These are phyloP conservation scores for Druon quercuslanigerum DNA, from an alignment of 1,140 invertebrate genomes.

Conservation along the genomic window DNA sequence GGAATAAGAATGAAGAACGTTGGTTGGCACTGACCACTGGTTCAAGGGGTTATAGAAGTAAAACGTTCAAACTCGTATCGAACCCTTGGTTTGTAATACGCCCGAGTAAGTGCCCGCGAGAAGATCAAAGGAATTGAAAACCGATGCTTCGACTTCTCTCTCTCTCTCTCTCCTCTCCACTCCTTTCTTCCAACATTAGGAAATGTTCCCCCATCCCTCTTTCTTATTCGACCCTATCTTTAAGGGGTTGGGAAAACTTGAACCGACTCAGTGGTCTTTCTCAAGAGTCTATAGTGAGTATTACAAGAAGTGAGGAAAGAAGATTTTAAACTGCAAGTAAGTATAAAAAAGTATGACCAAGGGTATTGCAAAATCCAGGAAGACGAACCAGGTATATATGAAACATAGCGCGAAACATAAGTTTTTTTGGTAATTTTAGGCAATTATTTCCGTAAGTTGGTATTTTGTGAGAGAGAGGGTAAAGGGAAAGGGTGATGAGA, in stretches of 20 bases:
- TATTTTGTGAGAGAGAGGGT: too few relatives aligned
- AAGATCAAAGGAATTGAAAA: constrained; percentile 66
- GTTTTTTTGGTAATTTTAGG: too few relatives aligned
- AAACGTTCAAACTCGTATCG: constrained; percentile 47
- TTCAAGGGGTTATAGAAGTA: constrained; percentile 51
- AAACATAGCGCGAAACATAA: too few relatives aligned
- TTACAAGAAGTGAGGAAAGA: too few relatives aligned
- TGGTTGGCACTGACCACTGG: constrained; percentile 51
- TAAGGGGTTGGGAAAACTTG: background rate
- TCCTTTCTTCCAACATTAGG: constrained; percentile 48
- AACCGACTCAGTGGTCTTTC: background rate
- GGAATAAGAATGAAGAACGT: constrained; percentile 31
- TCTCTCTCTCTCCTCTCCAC: constrained; percentile 40
- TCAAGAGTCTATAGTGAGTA: too few relatives aligned
- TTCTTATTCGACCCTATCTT: background rate
- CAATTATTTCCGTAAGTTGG: too few relatives aligned
- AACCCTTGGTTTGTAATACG: constrained; percentile 48
- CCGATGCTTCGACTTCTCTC: constrained; percentile 44
- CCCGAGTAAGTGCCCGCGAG: constrained; percentile 54
- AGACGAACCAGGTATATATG: too few relatives aligned
- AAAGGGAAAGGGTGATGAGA: too few relatives aligned
- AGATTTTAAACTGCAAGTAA: too few relatives aligned
- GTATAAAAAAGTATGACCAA: too few relatives aligned
- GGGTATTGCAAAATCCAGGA: too few relatives aligned
- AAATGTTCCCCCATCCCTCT: background rate